Conservation (phyloP, 2,797 vertebrate species). For the Enteromius argenteus region DNA sequence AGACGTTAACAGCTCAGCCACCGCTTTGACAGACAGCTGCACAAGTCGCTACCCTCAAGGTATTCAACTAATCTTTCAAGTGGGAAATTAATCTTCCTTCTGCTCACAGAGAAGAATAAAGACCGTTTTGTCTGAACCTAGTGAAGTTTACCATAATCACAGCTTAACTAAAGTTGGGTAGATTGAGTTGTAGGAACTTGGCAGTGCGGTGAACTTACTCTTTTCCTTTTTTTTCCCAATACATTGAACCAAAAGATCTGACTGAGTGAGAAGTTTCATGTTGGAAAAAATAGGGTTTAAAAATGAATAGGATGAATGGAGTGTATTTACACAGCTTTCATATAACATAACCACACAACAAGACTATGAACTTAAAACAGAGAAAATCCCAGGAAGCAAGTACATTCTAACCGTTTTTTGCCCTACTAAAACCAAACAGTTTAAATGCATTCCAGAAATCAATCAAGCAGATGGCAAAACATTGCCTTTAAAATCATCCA, state of each 20-base stretch:
- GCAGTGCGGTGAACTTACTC: conserved; percentile 25
- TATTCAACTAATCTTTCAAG: conserved; percentile 66
- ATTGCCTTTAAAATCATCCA: not conserved
- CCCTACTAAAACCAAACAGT: not conserved
- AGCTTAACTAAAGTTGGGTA: conserved; percentile 29
- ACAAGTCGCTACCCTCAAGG: conserved; percentile 61
- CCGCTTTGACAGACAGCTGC: conserved; percentile 53
- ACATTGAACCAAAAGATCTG: not conserved
- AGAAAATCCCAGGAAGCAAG: not conserved
- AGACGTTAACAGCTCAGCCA: conserved; percentile 57
- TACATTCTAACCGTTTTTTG: not conserved
- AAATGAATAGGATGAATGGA: not conserved
- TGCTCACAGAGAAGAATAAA: conserved; percentile 48
- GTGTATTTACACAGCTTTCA: not conserved
- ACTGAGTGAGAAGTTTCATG: not conserved
- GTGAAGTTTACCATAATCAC: conserved; percentile 46
- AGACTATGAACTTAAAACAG: not conserved
- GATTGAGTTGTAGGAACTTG: conserved; percentile 27
- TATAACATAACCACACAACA: not conserved
- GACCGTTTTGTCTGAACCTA: conserved; percentile 50
- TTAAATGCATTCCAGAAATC: not conserved
- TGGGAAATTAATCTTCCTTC: conserved; percentile 58
- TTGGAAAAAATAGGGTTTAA: not conserved
- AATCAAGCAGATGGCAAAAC: not conserved
- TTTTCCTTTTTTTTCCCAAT: not conserved